Conservation (phyloP, 2,888 invertebrate genomes). For the Zele albiditarsus region DNA sequence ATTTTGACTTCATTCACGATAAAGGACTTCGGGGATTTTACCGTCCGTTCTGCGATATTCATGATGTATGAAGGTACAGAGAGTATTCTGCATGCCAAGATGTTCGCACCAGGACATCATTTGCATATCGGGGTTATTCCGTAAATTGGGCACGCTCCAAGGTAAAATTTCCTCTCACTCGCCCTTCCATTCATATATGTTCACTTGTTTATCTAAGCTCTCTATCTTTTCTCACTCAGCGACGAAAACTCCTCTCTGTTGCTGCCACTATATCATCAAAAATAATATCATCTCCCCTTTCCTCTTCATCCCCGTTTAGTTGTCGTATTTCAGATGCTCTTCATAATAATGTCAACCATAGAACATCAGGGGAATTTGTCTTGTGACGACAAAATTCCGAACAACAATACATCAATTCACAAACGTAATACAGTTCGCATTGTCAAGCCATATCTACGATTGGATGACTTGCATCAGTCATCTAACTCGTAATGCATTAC, state of each 20-base stretch:
- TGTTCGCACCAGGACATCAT: slow-evolving; percentile 47
- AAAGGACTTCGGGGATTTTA: not conserved
- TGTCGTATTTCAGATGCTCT: not conserved
- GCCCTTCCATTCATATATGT: not conserved
- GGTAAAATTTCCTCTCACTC: slow-evolving; percentile 42
- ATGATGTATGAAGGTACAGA: slow-evolving; percentile 45
- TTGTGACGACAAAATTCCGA: not conserved
- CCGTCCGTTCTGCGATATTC: slow-evolving; percentile 27
- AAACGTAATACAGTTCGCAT: not conserved
- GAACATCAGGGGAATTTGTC: not conserved
- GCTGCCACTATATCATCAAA: not conserved
- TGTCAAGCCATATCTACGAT: not conserved
- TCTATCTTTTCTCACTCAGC: not conserved
- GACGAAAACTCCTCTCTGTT: not conserved
- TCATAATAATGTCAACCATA: not conserved
- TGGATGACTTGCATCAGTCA: not conserved
- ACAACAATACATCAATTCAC: not conserved
- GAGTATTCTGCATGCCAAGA: slow-evolving; percentile 47
- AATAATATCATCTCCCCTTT: not conserved
- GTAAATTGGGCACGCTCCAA: slow-evolving; percentile 53
- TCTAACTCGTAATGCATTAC: not conserved
- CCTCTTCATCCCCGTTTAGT: no score
- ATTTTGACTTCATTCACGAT: not conserved
- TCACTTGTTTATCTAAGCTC: not conserved
- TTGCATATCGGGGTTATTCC: slow-evolving; percentile 55